phyloP scores from a whole-genome alignment of 2,888 invertebrate species.

The Cephus pulcher region DNA sequence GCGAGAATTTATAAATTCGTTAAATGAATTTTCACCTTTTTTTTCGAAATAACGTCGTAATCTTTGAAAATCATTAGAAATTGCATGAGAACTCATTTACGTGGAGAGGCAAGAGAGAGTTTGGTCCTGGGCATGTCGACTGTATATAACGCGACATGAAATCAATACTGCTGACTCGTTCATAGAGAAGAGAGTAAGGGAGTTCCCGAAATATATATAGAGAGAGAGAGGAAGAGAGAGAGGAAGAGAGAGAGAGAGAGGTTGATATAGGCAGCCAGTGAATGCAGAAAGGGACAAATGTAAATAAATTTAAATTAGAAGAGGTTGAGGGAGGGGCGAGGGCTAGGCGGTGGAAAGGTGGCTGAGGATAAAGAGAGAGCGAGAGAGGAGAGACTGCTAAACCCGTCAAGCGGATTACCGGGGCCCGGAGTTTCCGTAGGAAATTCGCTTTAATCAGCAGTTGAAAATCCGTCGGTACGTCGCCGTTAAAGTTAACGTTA shows the following conservation, averaged over 20 bases:
- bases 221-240: slow-evolving; percentile 23
- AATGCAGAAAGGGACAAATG: slow-evolving; percentile 47
- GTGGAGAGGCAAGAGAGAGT: too few species aligned
- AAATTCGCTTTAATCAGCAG: slow-evolving; percentile 48
- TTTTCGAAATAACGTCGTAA: too few species aligned
- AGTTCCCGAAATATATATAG: slow-evolving; percentile 8
- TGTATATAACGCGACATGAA: slow-evolving; percentile 4
- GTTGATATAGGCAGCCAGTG: not conserved
- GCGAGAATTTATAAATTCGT: too few species aligned
- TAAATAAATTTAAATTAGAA: slow-evolving; percentile 57
- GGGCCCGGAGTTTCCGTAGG: slow-evolving; percentile 23
- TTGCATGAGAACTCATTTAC: too few species aligned
- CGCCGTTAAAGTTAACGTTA: not conserved
- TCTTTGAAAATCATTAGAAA: too few species aligned
- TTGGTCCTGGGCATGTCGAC: too few species aligned
- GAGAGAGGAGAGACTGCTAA: slow-evolving; percentile 10
- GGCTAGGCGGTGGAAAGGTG: too few species aligned
- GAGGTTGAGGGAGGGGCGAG: slow-evolving; percentile 13
- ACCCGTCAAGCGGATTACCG: slow-evolving; percentile 8
- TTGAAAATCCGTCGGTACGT: slow-evolving; percentile 35
- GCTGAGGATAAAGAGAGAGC: slow-evolving; percentile 9
- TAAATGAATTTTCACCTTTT: too few species aligned
- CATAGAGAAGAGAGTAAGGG: slow-evolving; percentile 4
- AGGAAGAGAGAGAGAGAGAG: slow-evolving; percentile 10
- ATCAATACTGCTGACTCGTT: slow-evolving; percentile 7